Evolutionary conservation across 2,888 invertebrate genomes (phyloP).

Genomic region (Lasioglossum vierecki): DNA sequence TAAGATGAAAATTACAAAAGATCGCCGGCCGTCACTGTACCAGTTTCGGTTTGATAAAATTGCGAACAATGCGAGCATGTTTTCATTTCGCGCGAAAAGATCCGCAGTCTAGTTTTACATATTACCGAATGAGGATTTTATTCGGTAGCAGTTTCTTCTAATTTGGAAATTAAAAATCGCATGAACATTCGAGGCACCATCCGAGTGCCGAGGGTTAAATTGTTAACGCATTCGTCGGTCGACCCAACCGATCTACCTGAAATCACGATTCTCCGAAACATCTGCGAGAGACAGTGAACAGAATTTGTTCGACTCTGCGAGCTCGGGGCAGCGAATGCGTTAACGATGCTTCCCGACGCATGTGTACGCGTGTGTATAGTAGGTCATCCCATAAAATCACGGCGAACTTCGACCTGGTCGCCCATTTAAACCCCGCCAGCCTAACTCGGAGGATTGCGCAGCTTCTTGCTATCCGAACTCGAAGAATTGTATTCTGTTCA

Average conservation of each 20-base stretch:
- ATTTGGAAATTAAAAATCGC: too few species aligned
- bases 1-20: too few species aligned
- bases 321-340: neutral
- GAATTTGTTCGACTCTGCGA: neutral
- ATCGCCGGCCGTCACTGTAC: too few species aligned
- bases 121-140: too few species aligned
- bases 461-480: neutral
- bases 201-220: too few species aligned
- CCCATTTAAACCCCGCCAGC: neutral
- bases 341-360: neutral
- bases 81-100: too few species aligned
- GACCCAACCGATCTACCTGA: neutral
- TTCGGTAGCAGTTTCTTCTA: too few species aligned
- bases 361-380: neutral
- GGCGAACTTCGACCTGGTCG: neutral
- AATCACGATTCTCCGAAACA: neutral
- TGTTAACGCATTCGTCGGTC: neutral
- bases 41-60: too few species aligned
- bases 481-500: neutral
- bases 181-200: too few species aligned
- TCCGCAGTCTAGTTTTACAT: too few species aligned
- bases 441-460: neutral
- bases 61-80: too few species aligned
- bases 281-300: neutral
- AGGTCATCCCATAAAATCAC: constrained; percentile 16